Conservation (phyloP, 30 jellyfish, hydroid and myxozoan genomes). For the Cassiopea xamachana region DNA sequence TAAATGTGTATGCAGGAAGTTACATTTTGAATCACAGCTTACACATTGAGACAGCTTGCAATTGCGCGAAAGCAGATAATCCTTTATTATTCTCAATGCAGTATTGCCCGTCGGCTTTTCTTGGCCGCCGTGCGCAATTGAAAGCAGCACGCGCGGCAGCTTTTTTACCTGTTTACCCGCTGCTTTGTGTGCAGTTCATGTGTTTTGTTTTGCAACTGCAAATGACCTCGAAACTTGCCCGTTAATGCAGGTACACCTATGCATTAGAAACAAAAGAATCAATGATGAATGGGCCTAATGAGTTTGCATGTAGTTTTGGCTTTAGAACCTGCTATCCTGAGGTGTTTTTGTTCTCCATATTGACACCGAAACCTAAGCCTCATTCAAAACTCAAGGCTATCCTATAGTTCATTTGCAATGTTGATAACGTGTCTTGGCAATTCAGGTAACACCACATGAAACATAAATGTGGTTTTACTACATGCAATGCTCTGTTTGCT, state of each 20-base stretch:
- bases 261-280: conserved; percentile 42
- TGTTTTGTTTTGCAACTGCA: conserved; percentile 32
- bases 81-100: not conserved
- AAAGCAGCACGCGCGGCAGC: conserved; percentile 46
- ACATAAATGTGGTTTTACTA: no score
- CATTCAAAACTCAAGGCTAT: not conserved
- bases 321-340: conserved; percentile 32
- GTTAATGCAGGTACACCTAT: conserved; percentile 6
- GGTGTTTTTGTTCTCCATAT: conserved; percentile 11
- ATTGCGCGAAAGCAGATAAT: not conserved
- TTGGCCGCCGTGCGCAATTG: conserved; percentile 11
- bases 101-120: not conserved
- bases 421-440: no score
- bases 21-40: not conserved
- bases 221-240: conserved; percentile 46
- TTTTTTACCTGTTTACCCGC: conserved; percentile 22
- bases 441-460: no score
- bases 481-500: no score
- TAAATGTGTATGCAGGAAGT: not conserved
- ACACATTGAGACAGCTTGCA: not conserved
- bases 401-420: no score
- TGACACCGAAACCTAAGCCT: conserved; percentile 5
- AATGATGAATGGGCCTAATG: conserved; percentile 37
- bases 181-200: conserved; percentile 2
- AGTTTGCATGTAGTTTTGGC: conserved; percentile 38